Base-by-base conservation (phyloP, 2,888 invertebrate species). In the Aphodius granarius region DNA sequence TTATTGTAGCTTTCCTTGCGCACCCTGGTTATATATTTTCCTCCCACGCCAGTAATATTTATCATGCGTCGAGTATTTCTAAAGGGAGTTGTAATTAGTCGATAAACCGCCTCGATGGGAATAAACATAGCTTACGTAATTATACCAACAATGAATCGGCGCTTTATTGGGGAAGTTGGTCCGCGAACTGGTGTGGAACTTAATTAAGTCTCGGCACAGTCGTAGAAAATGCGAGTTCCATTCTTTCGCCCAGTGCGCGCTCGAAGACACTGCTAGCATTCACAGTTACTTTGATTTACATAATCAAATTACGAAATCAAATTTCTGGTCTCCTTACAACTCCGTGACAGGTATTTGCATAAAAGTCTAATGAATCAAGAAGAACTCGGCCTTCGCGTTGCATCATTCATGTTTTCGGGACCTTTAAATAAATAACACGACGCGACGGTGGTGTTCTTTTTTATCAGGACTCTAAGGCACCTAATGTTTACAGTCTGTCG, bases 221-320 rank as follows among this genome's bases (percentile, higher is more conserved):
- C 65, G 66, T 71, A 72, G 75, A 75, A 75, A 75, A 72, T 72
- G 72, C 66, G 65, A 66, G 65, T 66, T 72, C 72, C 72, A 63
- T 75, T 75, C 75, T 72, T 75, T 75, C 66, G 63, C 19, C 19
- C n/a, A 6, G 23, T 17, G 63, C 16, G 72, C 21, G 64, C 17
- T 64, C 70, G 68, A 63, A 73, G 63, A 66, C 19, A 22, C 71
- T 65, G 62, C 62, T 20, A 23, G 65, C 65, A 65, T 75, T 75
- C 72, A 43, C 75, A 75, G 75, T 72, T 65, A 62, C 19, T 75
- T 71, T 75, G 21, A 75, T 75, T 75, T 75, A 62, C 75, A 75
- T 75, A 75, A 75, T 75, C 72, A 72, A 75, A 72, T 72, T 75
- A 72, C 75, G 63, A 72, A 75, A 75, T 75, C 75, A 75, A 75